Evolutionary conservation across 1,140 invertebrate species (phyloP).

Genomic region (Leptoteleia sp.): DNA sequence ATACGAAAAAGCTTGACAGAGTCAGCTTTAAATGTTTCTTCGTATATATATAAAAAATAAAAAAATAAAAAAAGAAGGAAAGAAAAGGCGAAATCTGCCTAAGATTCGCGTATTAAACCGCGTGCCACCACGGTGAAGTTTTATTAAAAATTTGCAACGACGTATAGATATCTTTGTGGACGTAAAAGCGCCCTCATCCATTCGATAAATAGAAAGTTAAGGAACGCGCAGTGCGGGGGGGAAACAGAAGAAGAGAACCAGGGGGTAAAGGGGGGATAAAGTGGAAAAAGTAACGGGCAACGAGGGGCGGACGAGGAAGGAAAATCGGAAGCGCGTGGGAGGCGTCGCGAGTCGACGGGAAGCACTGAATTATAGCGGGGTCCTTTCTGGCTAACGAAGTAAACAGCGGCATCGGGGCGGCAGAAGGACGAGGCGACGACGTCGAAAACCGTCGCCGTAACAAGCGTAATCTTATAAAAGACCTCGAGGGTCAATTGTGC

Average conservation of each 20-base stretch:
- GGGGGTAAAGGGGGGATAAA: background rate
- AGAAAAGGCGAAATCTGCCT: too few relatives aligned
- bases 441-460: slow-evolving; percentile 75
- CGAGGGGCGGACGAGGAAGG: slow-evolving; percentile 20
- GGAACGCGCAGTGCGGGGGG: background rate
- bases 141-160: slow-evolving; percentile 74
- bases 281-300: slow-evolving; percentile 33
- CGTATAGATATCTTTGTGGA: slow-evolving; percentile 69
- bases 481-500: slow-evolving; percentile 74
- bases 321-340: slow-evolving; percentile 46
- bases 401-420: slow-evolving; percentile 68
- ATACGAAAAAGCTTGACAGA: too few relatives aligned
- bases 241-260: background rate
- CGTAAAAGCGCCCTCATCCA: slow-evolving; percentile 10
- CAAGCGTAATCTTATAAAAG: slow-evolving; percentile 79
- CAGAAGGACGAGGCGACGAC: slow-evolving; percentile 43
- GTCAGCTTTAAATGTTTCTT: too few relatives aligned
- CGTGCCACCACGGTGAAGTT: slow-evolving; percentile 63
- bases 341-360: slow-evolving; percentile 46
- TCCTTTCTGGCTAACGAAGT: slow-evolving; percentile 78
- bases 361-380: slow-evolving; percentile 75
- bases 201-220: slow-evolving; percentile 38
- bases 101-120: too few relatives aligned
- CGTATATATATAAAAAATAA: too few relatives aligned
- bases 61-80: too few relatives aligned